Base-by-base conservation (phyloP, 2,888 invertebrate species). In the Folsomia manolachei region DNA sequence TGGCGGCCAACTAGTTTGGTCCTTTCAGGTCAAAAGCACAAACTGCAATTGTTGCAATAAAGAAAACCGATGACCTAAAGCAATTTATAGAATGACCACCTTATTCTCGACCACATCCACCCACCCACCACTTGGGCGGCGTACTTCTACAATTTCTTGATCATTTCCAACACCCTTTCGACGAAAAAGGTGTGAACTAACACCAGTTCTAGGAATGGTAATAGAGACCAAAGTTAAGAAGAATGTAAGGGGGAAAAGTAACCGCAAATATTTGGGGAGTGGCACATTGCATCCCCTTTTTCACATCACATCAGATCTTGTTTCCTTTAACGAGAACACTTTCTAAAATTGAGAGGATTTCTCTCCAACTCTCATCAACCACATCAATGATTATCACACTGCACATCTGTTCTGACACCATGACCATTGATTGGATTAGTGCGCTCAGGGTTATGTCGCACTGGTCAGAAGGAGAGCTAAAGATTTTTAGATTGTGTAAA, bases 11-110 rank as follows among this genome's bases (percentile, higher is more conserved):
- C 39, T 39, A 39, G 39, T 39, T 4, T n/a, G n/a, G n/a, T n/a
- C n/a, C n/a, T n/a, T 39, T 39, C 4, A 39, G 39, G 19, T 56
- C 56, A 56, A 56, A 56, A 56, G n/a, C 21, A 56, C 56, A 56
- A 56, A 56, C 56, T 56, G 21, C 56, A 56, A 56, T 56, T 56
- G 56, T 21, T 19, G 56, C 21, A n/a, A 56, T 56, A 56, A 56
- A 7, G 56, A 7, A 56, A 56, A 56, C 56, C 21, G 56, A 56
- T 56, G 56, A 56, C 56, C 56, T 19, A 56, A 56, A n/a, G 56
- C 56, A 56, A 56, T 56, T 56, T 56, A 7, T 56, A 56, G n/a
- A 56, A 7, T 19, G 7, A 56, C 7, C 56, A 14, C 56, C 56
- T 7, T 39, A 39, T 39, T 39, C 39, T 14, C 14, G 39, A 39